These are phyloP conservation scores for Phodopus roborovskii DNA, from an alignment of 2,113 vertebrate genomes.

Conservation along the genomic window DNA sequence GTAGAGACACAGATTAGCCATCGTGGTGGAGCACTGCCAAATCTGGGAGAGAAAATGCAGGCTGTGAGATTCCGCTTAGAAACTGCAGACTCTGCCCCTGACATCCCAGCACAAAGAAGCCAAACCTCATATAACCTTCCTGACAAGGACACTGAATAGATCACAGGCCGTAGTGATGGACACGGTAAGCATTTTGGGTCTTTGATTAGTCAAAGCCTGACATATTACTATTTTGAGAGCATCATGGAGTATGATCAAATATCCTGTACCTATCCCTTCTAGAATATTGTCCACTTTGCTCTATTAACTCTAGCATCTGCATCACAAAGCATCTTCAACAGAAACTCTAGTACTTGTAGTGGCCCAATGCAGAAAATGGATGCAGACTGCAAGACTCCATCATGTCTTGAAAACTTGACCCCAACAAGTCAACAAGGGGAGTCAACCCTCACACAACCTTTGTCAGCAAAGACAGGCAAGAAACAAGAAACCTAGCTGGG, in stretches of 20 bases:
- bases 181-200: neutral
- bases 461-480: neutral
- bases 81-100: accelerated
- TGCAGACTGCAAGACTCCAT: too few species aligned
- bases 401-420: neutral
- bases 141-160: accelerated
- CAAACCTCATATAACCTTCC: accelerated
- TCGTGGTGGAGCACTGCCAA: neutral
- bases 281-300: neutral
- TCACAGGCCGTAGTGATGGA: too few species aligned
- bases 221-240: neutral
- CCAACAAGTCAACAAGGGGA: neutral
- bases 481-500: neutral
- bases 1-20: neutral
- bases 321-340: neutral
- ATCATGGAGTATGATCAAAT: neutral
- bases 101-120: neutral
- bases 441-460: neutral
- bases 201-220: neutral
- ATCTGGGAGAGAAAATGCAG: neutral
- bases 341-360: neutral
- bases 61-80: neutral
- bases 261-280: neutral
- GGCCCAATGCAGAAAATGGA: neutral
- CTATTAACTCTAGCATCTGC: neutral